A percentile compares a stretch with the other conserved stretches of the same genome.
phyloP scores from a whole-genome alignment of 1,140 invertebrate genomes.

The Eufriesea mexicana region DNA sequence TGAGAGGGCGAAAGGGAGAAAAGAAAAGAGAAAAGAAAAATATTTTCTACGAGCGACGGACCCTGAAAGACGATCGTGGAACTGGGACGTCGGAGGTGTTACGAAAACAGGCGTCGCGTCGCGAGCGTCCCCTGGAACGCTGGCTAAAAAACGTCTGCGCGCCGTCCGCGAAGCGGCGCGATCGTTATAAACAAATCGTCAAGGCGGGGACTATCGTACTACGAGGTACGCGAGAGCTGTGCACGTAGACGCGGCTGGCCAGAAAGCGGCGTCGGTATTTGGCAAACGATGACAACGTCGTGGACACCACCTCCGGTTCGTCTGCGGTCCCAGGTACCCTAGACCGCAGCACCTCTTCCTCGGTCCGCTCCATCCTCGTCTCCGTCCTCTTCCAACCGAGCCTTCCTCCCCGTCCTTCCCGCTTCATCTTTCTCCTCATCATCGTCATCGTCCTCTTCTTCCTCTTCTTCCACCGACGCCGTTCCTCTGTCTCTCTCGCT shows the following conservation, averaged over 20 bases:
- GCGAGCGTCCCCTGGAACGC: background rate
- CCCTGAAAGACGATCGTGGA: constrained; percentile 25
- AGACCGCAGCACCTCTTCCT: constrained; percentile 57
- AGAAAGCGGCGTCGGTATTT: constrained; percentile 60
- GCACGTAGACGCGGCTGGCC: constrained; percentile 33
- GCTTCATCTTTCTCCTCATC: constrained; percentile 42
- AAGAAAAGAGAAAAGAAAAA: background rate
- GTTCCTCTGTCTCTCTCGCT: constrained; percentile 9
- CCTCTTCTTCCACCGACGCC: background rate
- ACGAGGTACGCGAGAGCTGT: constrained; percentile 31
- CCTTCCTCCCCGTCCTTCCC: background rate
- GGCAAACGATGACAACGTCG: constrained; percentile 58
- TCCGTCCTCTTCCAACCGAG: background rate
- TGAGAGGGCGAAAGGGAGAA: background rate
- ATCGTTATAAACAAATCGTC: constrained; percentile 49
- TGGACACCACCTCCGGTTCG: constrained; percentile 56
- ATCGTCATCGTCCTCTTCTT: background rate
- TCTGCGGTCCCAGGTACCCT: constrained; percentile 61
- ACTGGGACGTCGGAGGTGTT: constrained; percentile 19
- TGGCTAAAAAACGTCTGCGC: constrained; percentile 1
- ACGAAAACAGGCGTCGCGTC: constrained; percentile 15
- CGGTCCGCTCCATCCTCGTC: constrained; percentile 37
- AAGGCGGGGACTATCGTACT: constrained; percentile 45
- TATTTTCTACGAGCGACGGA: background rate
- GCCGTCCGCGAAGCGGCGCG: background rate